Percentiles rank a stretch among this genome's conserved stretches.
phyloP scores from a whole-genome alignment of 2,797 vertebrate species.

The Astyanax mexicanus region DNA sequence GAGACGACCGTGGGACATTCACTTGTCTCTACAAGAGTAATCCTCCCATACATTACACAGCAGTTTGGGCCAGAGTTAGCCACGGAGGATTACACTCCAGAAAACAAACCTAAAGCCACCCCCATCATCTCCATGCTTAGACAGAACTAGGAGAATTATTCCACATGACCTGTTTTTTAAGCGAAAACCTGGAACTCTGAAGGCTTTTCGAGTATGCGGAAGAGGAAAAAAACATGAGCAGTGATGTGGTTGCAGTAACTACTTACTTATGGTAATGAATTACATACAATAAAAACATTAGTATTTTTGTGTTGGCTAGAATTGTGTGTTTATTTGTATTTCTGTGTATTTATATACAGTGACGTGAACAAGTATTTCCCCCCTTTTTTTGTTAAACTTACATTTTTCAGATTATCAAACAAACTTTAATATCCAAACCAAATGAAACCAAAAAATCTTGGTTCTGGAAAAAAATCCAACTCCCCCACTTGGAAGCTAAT shows the following conservation, averaged over 20 bases:
- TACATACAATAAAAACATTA: not conserved
- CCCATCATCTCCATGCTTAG: conserved; percentile 54
- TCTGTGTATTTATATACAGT: too few species aligned
- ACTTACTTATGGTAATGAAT: not conserved
- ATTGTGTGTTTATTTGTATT: too few species aligned
- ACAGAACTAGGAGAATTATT: conserved; percentile 64
- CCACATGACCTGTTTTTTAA: conserved; percentile 70
- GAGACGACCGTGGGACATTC: conserved; percentile 20
- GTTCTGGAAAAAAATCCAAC: not conserved
- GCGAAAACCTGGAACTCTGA: not conserved
- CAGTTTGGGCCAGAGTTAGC: conserved; percentile 62
- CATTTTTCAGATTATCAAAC: too few species aligned
- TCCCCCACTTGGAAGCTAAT: conserved; percentile 68
- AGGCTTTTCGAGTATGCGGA: too few species aligned
- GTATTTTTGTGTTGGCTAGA: too few species aligned
- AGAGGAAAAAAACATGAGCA: too few species aligned
- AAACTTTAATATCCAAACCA: too few species aligned
- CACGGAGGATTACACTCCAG: conserved; percentile 62
- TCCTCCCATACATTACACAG: conserved; percentile 66
- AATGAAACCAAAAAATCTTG: too few species aligned
- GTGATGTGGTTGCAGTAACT: not conserved
- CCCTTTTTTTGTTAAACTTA: too few species aligned
- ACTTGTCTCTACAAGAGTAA: conserved; percentile 56
- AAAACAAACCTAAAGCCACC: conserved; percentile 56
- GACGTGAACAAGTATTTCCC: too few species aligned